A percentile compares a stretch with the other conserved stretches of the same genome.
Evolutionary conservation across 2,888 invertebrate species (phyloP).

Genomic region (Epinotia brunnichana): DNA sequence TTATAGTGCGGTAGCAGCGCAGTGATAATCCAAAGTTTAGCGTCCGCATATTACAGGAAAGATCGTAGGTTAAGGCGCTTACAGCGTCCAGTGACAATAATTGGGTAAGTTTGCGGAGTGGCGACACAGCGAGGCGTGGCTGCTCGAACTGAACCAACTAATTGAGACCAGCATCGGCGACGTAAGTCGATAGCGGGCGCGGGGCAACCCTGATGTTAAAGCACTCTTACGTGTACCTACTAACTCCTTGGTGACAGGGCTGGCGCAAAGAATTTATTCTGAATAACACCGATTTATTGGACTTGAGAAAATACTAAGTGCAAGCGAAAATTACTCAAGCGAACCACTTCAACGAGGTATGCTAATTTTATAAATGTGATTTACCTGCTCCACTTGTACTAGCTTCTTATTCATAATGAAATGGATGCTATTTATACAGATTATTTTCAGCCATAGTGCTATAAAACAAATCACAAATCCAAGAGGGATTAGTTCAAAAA

Average conservation of each 20-base stretch:
- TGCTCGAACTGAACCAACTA: slow-evolving; percentile 56
- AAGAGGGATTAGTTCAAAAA: too few species aligned
- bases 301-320: not conserved
- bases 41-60: slow-evolving; percentile 16
- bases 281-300: not conserved
- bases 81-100: slow-evolving; percentile 61
- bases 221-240: slow-evolving; percentile 1
- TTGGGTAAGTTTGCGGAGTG: slow-evolving; percentile 64
- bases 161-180: slow-evolving; percentile 55
- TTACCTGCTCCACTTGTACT: not conserved
- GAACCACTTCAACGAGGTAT: too few species aligned
- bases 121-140: slow-evolving; percentile 49
- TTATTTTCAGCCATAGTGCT: too few species aligned
- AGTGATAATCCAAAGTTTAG: slow-evolving; percentile 15
- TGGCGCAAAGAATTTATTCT: not conserved
- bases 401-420: not conserved
- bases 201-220: slow-evolving; percentile 10
- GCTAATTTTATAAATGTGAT: too few species aligned
- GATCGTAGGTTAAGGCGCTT: slow-evolving; percentile 40
- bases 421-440: too few species aligned
- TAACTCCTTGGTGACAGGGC: not conserved
- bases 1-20: slow-evolving; percentile 14
- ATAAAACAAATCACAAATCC: too few species aligned
- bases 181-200: slow-evolving; percentile 20
- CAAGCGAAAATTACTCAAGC: not conserved